Conservation (phyloP, 2,797 vertebrate genomes). For the Acrossocheilus fasciatus region DNA sequence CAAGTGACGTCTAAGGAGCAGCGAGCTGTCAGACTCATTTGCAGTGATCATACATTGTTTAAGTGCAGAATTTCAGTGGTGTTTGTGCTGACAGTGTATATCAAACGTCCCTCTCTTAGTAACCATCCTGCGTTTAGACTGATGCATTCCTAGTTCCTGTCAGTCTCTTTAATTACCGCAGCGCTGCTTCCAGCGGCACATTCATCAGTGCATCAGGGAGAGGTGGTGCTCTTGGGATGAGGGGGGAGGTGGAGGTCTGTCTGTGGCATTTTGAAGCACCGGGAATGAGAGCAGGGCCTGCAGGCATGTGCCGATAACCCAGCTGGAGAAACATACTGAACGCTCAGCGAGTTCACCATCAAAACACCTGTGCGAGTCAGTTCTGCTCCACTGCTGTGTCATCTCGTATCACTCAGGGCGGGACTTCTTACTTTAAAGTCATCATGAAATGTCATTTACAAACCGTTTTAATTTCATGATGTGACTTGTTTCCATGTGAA, state of each 20-base stretch:
- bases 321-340: constrained; percentile 27
- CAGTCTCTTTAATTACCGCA: constrained; percentile 54
- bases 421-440: constrained; percentile 5
- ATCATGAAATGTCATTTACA: background rate
- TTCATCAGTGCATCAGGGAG: constrained; percentile 42
- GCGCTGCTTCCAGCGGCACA: constrained; percentile 20
- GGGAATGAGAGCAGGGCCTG: constrained; percentile 23
- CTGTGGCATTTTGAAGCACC: constrained; percentile 11
- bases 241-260: background rate
- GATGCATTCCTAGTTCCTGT: constrained; percentile 56
- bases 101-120: constrained; percentile 18
- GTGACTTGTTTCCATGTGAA: background rate
- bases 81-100: constrained; percentile 13
- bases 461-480: background rate
- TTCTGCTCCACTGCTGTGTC: constrained; percentile 25
- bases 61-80: background rate
- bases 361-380: constrained; percentile 3
- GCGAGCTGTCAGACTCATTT: background rate
- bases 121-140: constrained; percentile 53
- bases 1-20: background rate
- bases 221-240: background rate
- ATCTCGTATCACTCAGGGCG: constrained; percentile 19
- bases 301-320: constrained; percentile 26
- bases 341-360: background rate
- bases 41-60: background rate